Conservation (phyloP, 2,113 vertebrate species). For the Felis chaus region DNA sequence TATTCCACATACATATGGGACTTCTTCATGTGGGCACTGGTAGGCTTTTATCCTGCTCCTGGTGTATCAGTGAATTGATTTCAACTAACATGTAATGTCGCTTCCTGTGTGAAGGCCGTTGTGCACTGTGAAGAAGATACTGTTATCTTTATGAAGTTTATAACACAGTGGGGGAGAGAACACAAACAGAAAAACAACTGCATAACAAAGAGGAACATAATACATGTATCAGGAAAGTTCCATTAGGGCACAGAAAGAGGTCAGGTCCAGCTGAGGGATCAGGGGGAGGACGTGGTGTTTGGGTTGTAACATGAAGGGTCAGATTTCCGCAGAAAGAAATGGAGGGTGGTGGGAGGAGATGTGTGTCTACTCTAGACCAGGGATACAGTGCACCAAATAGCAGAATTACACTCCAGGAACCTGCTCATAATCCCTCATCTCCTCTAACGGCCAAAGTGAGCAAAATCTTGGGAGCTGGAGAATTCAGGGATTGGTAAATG, state of each 20-base stretch:
- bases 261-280: neutral
- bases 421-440: neutral
- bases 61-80: neutral
- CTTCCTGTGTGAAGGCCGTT: neutral
- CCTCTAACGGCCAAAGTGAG: neutral
- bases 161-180: neutral
- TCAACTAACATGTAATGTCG: neutral
- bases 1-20: neutral
- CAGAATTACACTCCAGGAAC: neutral
- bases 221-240: neutral
- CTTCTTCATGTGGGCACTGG: neutral
- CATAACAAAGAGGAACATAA: neutral
- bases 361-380: neutral
- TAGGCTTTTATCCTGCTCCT: neutral
- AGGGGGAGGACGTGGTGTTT: neutral
- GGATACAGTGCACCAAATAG: neutral
- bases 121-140: neutral
- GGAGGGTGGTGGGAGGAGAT: neutral
- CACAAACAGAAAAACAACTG: neutral
- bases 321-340: conserved; percentile 1
- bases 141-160: conserved; percentile 7
- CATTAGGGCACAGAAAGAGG: neutral
- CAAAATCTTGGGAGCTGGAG: neutral
- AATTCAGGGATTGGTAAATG: neutral
- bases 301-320: neutral